Evolutionary conservation across 2,888 invertebrate genomes (phyloP).

Genomic region (Drosophila nr. medialis): DNA sequence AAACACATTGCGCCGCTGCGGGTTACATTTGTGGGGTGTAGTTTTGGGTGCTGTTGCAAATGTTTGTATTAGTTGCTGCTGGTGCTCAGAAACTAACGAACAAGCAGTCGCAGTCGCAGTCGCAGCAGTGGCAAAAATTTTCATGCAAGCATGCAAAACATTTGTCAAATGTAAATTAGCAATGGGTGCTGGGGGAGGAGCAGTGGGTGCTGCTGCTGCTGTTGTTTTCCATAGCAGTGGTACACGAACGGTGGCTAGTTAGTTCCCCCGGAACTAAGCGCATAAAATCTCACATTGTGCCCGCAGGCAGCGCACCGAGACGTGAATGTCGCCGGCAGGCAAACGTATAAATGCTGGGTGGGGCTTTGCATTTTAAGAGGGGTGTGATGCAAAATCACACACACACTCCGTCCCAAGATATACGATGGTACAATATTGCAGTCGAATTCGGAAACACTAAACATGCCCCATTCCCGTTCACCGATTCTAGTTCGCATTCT

Average conservation of each 20-base stretch:
- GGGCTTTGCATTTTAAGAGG: not conserved
- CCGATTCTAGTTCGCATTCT: slow-evolving; percentile 15
- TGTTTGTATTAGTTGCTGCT: slow-evolving; percentile 54
- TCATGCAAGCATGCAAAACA: slow-evolving; percentile 76
- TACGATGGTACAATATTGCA: slow-evolving; percentile 48
- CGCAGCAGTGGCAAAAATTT: slow-evolving; percentile 71
- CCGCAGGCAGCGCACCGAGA: slow-evolving; percentile 78
- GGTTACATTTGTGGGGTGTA: slow-evolving; percentile 27
- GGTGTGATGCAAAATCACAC: not conserved
- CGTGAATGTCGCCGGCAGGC: slow-evolving; percentile 78
- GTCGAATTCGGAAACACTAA: slow-evolving; percentile 60
- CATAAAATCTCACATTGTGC: slow-evolving; percentile 82
- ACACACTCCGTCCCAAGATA: slow-evolving; percentile 16
- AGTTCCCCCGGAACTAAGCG: slow-evolving; percentile 68
- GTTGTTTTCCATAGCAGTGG: slow-evolving; percentile 43
- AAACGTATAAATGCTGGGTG: slow-evolving; percentile 49
- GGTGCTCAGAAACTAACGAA: slow-evolving; percentile 64
- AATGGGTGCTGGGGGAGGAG: slow-evolving; percentile 37
- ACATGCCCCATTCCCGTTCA: slow-evolving; percentile 38
- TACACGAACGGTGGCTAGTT: slow-evolving; percentile 14
- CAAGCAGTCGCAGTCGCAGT: slow-evolving; percentile 59
- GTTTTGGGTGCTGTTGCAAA: slow-evolving; percentile 19
- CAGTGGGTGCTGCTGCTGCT: slow-evolving; percentile 14
- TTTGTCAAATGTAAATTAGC: slow-evolving; percentile 83
- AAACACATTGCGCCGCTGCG: slow-evolving; percentile 66